Evolutionary conservation across 2,888 invertebrate species (phyloP), one percentile per base, ranked within the genome.

Genomic region (Resseliella maxima): DNA sequence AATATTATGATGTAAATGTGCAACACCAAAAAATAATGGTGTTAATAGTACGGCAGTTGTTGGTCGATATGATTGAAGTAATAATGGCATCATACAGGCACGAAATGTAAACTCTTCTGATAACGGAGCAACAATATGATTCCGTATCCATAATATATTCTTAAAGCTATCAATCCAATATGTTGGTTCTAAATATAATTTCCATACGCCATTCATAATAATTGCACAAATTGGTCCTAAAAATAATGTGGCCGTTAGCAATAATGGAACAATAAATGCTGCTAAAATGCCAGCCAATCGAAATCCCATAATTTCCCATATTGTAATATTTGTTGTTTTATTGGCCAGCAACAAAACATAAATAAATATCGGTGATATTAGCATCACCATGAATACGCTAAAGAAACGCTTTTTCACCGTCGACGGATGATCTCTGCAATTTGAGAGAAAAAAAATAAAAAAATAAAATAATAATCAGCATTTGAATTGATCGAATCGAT

Each of bases 61-160:
- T 0, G 96, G 95, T 38, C 93, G 92, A 88, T 97, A 94, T 89
- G 96, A 96, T 89, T 97, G 96, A 88, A 97, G 91, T 72, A 99
- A 92, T 64, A 98, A 90, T 5, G 98, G 98, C 91, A 98, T 92
- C 97, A 99, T 98, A 89, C 98, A 98, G 0, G 98, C 97, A 88
- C 99, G 93, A 91, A 97, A 99, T 10, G 97, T 97, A 92, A 98
- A 97, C 91, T 99, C 99, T 91, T 99, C 99, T 87, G 98, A 96
- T 86, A 98, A 90, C 0, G 98, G 99, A 0, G 98, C 98, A 89
- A 98, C 95, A 41, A 98, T 91, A 89, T 96, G 95, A 90, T 97
- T 97, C 87, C 98, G 93, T 88, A 97, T 92, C 97, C 97, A 98
- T 45, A 95, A 93, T 86, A 96, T 92, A 89, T 96, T 96, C 88